A percentile compares a stretch with the other conserved stretches of the same genome.
Evolutionary conservation across 2,113 vertebrate genomes (phyloP).

Genomic region (Lagenorhynchus albirostris): DNA sequence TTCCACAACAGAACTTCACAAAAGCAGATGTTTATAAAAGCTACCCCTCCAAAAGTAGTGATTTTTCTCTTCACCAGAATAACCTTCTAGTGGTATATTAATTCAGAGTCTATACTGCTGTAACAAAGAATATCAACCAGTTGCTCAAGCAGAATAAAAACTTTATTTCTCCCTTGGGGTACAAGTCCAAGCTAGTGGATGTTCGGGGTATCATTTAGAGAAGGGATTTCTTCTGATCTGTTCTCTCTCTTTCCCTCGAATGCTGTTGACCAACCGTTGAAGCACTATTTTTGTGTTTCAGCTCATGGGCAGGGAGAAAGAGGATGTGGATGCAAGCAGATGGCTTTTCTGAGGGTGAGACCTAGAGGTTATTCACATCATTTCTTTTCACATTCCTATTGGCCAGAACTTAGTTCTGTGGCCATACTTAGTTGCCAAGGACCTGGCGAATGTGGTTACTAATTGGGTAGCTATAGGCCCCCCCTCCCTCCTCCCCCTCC

Average conservation of each 20-base stretch:
- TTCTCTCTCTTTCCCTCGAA: not conserved
- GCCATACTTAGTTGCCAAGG: not conserved
- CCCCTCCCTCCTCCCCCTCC: no score
- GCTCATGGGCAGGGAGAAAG: not conserved
- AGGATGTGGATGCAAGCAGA: rapidly evolving
- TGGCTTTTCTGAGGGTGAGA: not conserved
- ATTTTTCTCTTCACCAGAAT: not conserved
- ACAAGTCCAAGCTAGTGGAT: not conserved
- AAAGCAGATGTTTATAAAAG: not conserved
- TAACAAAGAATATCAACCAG: not conserved
- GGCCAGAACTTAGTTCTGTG: not conserved
- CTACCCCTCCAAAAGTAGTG: not conserved
- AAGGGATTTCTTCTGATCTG: not conserved
- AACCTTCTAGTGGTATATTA: not conserved
- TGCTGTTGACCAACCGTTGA: not conserved
- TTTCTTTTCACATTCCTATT: not conserved
- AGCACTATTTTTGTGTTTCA: not conserved
- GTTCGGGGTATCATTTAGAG: not conserved
- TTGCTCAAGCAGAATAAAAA: not conserved
- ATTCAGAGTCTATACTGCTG: not conserved
- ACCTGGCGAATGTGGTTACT: not conserved
- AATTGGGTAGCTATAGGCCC: not conserved
- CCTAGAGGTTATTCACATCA: not conserved
- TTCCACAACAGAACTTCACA: not conserved
- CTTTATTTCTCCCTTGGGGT: not conserved